Evolutionary conservation across 2,113 vertebrate species (phyloP).

Genomic region (Heloderma charlesbogerti): DNA sequence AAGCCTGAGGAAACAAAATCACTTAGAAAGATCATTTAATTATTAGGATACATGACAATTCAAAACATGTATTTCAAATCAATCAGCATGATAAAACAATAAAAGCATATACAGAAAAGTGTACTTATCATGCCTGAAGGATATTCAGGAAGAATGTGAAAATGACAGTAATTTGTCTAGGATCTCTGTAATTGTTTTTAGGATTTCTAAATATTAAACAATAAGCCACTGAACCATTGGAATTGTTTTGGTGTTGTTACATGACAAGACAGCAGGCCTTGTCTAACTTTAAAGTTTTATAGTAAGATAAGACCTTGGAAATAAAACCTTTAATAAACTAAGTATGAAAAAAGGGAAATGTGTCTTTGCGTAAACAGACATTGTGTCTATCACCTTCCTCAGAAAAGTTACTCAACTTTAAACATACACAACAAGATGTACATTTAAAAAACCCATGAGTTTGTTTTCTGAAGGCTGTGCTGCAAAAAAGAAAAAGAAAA

Average conservation of each 20-base stretch:
- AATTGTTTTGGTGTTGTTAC: constrained; percentile 83
- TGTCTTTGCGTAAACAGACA: constrained; percentile 86
- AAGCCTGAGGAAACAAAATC: constrained; percentile 65
- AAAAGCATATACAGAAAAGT: constrained; percentile 70
- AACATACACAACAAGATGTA: constrained; percentile 74
- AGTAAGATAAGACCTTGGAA: constrained; percentile 84
- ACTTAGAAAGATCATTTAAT: constrained; percentile 71
- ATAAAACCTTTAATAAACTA: constrained; percentile 84
- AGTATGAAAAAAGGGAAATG: constrained; percentile 82
- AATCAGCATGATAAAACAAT: constrained; percentile 71
- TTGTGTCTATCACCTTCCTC: constrained; percentile 85
- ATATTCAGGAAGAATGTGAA: constrained; percentile 77
- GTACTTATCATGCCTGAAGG: constrained; percentile 74
- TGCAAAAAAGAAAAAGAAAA: constrained; percentile 29
- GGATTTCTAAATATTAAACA: constrained; percentile 80
- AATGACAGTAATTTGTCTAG: constrained; percentile 82
- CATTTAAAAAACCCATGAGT: constrained; percentile 69
- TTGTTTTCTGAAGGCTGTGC: constrained; percentile 65
- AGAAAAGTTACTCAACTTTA: constrained; percentile 79
- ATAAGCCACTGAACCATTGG: constrained; percentile 78
- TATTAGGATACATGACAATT: constrained; percentile 71
- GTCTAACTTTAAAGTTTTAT: constrained; percentile 82
- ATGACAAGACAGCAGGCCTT: constrained; percentile 82
- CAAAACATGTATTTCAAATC: constrained; percentile 71
- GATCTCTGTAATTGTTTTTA: constrained; percentile 80